These are phyloP conservation scores for Holacanthus passer DNA, from an alignment of 2,113 vertebrate species.

Conservation along the genomic window DNA sequence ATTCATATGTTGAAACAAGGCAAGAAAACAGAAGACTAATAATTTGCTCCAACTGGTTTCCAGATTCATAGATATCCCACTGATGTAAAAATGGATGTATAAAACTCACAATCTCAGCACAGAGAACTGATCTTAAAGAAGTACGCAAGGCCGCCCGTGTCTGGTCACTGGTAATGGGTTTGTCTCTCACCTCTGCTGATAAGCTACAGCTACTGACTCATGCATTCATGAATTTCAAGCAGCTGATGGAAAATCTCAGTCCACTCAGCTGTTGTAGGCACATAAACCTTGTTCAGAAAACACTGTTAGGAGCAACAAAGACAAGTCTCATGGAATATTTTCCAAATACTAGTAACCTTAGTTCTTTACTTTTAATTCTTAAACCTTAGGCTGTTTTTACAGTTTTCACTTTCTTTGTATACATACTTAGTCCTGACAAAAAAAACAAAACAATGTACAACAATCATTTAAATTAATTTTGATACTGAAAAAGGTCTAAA, in stretches of 20 bases:
- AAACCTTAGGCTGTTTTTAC: neutral
- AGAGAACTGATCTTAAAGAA: slow-evolving; percentile 9
- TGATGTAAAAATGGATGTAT: neutral
- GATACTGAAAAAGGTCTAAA: neutral
- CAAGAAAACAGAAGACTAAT: slow-evolving; percentile 3
- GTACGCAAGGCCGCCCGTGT: slow-evolving; percentile 31
- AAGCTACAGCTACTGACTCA: slow-evolving; percentile 57
- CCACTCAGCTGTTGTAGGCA: slow-evolving; percentile 22
- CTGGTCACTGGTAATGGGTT: slow-evolving; percentile 54
- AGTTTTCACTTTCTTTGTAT: too few species aligned
- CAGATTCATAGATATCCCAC: neutral
- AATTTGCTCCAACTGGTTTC: slow-evolving; percentile 3
- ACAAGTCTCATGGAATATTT: neutral
- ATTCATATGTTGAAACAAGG: neutral
- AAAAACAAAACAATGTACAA: neutral
- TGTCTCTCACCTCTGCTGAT: slow-evolving; percentile 55
- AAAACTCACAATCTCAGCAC: slow-evolving; percentile 20
- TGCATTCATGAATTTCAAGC: slow-evolving; percentile 71
- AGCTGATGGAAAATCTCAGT: slow-evolving; percentile 46
- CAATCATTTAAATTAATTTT: neutral
- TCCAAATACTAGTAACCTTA: neutral
- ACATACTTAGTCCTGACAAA: neutral
- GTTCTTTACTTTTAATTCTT: neutral
- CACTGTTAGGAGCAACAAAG: neutral
- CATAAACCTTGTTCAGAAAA: slow-evolving; percentile 15